phyloP scores from a whole-genome alignment of 2,888 invertebrate species.

The Drosophila paramelanica region DNA sequence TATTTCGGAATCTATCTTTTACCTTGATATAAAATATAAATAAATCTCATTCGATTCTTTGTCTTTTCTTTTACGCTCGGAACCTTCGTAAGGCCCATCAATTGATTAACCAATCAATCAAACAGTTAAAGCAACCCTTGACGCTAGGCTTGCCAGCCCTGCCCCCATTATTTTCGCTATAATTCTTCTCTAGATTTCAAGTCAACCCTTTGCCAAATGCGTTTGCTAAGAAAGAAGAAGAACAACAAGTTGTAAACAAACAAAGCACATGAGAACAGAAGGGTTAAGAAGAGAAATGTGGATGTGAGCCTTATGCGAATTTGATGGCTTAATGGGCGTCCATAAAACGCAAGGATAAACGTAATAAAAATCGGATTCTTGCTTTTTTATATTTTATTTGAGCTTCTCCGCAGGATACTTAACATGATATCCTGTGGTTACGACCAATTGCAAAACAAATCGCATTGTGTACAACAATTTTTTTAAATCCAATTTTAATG shows the following conservation, averaged over 20 bases:
- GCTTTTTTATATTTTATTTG: neutral
- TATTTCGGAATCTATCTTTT: neutral
- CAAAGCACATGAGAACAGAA: neutral
- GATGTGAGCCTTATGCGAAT: constrained; percentile 58
- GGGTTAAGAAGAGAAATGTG: neutral
- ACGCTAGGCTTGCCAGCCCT: neutral
- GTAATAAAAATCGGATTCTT: constrained; percentile 62
- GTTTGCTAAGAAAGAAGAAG: constrained; percentile 36
- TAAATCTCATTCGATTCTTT: neutral
- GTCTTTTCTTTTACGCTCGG: neutral
- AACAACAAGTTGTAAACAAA: constrained; percentile 11
- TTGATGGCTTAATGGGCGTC: constrained; percentile 62
- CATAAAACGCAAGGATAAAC: constrained; percentile 65
- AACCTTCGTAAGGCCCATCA: constrained; percentile 15
- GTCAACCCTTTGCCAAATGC: constrained; percentile 50
- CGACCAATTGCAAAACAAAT: neutral
- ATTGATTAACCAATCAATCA: constrained; percentile 55
- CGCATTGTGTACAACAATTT: neutral
- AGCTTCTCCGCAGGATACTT: constrained; percentile 5
- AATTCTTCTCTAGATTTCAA: neutral
- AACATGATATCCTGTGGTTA: neutral
- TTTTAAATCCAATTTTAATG: neutral
- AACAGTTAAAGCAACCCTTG: constrained; percentile 25
- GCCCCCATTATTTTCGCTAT: no score
- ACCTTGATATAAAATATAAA: neutral